Conservation (phyloP, 2,113 vertebrate species). For the Corythaixoides concolor region DNA sequence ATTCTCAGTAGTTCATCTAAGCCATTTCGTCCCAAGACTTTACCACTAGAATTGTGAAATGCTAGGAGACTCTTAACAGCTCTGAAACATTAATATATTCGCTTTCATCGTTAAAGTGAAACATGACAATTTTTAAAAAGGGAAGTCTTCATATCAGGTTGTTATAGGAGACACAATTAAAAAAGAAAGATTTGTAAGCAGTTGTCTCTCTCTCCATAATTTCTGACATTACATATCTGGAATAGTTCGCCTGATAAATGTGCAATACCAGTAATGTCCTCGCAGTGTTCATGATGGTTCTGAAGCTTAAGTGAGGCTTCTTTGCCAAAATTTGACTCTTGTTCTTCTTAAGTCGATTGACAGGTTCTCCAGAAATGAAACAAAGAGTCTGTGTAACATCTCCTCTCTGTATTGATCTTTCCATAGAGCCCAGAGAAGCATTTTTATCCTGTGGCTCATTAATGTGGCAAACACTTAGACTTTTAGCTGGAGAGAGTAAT, state of each 20-base stretch:
- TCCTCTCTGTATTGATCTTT: slow-evolving; percentile 71
- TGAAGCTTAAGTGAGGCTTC: slow-evolving; percentile 6
- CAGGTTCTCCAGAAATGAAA: slow-evolving; percentile 47
- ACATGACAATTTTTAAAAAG: background rate
- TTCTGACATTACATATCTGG: slow-evolving; percentile 11
- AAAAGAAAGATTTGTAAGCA: slow-evolving; percentile 37
- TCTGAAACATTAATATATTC: slow-evolving; percentile 27
- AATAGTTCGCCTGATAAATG: slow-evolving; percentile 1
- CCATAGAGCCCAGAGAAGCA: slow-evolving; percentile 53
- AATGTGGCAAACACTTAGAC: slow-evolving; percentile 65
- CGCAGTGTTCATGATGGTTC: slow-evolving; percentile 20
- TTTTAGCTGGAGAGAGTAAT: slow-evolving; percentile 69
- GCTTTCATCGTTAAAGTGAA: slow-evolving; percentile 7
- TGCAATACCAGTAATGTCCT: background rate
- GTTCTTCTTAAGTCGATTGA: slow-evolving; percentile 18
- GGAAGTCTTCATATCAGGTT: slow-evolving; percentile 30
- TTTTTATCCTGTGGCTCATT: slow-evolving; percentile 72
- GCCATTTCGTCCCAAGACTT: background rate
- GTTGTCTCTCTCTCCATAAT: slow-evolving; percentile 24
- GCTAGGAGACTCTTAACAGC: background rate
- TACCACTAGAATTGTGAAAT: background rate
- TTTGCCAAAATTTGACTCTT: slow-evolving; percentile 30
- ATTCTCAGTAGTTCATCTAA: background rate
- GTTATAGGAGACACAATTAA: slow-evolving; percentile 29
- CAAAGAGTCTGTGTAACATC: background rate